Base-by-base conservation (phyloP, 2,888 invertebrate genomes). In the Chrysodeixis includens region DNA sequence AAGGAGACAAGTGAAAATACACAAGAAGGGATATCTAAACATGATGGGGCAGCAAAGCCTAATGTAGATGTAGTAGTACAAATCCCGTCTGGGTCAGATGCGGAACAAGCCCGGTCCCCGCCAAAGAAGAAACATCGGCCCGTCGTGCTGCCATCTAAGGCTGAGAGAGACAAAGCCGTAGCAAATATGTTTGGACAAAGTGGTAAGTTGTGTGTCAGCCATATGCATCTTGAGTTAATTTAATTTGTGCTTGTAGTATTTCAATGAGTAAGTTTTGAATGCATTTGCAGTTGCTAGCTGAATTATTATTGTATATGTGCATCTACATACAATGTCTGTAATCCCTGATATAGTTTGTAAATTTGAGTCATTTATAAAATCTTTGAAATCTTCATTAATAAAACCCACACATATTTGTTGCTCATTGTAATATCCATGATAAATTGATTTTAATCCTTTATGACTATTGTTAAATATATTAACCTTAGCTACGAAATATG, bases 151-250 rank as follows among this genome's bases (percentile, higher is more conserved):
- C 30, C 71, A 12, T 35, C 69, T 14, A 88, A 83, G 62, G 68
- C 71, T 30, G 83, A 88, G 63, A 88, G 85, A 64, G 85, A 88
- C 46, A 90, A 81, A 69, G 86, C 86, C 53, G 83, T 93, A 76
- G 85, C 90, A 53, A 89, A 89, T 83, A 76, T 92, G 51, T 92
- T 94, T 85, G 94, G 94, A 90, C 91, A 91, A 0, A 88, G 87
- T 83, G 93, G 94, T 94, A 88, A 94, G 93, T 94, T 74, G 54
- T 59, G 35, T 59, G 65, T 54, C 62, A 68, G 70, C 44, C 55
- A 51, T 66, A 66, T 54, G 62, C 62, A 59, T 74, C 68, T 60
- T 57, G 35, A 40, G 40, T 40, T n/a, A n/a, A n/a, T n/a, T 40
- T 67, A 40, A 60, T 44, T 30, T 46, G 9, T 40, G 76, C 76